Evolutionary conservation across 2,113 vertebrate genomes (phyloP), one percentile per base, ranked within the genome.

Genomic region (Carassius gibelio): DNA sequence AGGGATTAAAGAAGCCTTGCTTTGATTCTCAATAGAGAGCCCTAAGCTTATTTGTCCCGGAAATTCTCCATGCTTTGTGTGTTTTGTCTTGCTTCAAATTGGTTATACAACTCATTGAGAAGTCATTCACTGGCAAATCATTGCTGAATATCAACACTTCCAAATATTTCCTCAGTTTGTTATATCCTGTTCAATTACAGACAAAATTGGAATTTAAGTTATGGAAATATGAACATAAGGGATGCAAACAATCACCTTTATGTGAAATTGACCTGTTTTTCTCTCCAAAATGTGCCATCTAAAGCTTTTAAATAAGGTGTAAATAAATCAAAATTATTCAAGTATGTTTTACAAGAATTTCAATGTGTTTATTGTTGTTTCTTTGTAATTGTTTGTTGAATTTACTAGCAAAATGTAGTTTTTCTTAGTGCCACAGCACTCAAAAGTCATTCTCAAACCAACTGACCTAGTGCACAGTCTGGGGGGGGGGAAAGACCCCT

Each of bases 41-140:
- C 66, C 13, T 38, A 42, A 17, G 55, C 68, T 52, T 55, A 76
- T 76, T 45, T 71, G 26, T 5, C 45, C 42, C 3, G 14, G 21
- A 64, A 66, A 82, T 82, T 23, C n/a, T 68, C 19, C 34, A 45
- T 38, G 10, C 14, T 81, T 79, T 75, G 34, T 81, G 42, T 21
- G 61, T 55, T 68, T 82, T 68, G 48, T 38, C 76, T 38, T 79
- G 42, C 6, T 11, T 83, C 26, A 79, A 1, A 57, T 42, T 4
- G 3, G 30, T 23, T 55, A 55, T 68, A 8, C 50, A 26, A 34
- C 55, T 83, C 19, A 8, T 23, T 42, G 61, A 17, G 36, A 66
- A 48, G 23, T 72, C 19, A 72, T 72, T 72, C 36, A 42, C 8
- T 72, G 36, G 69, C 19, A 72, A 72, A 71, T 71, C 30, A 21